Conservation (phyloP, 2,888 invertebrate genomes). For the Bellardia pandia region DNA sequence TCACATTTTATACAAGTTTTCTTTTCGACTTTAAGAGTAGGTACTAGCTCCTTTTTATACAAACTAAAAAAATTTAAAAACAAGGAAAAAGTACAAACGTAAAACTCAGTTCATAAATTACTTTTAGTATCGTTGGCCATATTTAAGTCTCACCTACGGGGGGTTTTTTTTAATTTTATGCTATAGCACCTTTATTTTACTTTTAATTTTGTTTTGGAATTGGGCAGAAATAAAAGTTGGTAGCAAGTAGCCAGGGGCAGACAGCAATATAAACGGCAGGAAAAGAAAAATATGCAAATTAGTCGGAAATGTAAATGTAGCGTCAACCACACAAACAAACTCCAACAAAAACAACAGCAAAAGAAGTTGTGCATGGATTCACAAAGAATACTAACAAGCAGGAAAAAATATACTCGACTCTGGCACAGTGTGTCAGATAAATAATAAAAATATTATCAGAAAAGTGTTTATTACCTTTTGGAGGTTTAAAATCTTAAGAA, state of each 20-base stretch:
- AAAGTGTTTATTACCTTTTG: too few species aligned
- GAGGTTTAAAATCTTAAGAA: too few species aligned
- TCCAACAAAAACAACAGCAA: constrained; percentile 42
- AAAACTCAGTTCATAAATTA: constrained; percentile 72
- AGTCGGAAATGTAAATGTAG: constrained; percentile 79
- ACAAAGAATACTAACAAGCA: constrained; percentile 64
- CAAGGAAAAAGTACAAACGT: constrained; percentile 27
- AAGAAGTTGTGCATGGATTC: constrained; percentile 26
- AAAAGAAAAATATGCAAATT: constrained; percentile 81
- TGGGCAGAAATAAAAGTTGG: constrained; percentile 43
- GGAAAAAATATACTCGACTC: constrained; percentile 45
- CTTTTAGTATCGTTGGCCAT: constrained; percentile 69
- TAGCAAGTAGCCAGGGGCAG: constrained; percentile 66
- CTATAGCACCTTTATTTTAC: constrained; percentile 67
- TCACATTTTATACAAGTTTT: constrained; percentile 46
- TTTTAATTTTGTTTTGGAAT: constrained; percentile 71
- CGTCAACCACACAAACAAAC: constrained; percentile 73
- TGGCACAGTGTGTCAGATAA: constrained; percentile 26
- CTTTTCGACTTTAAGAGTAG: constrained; percentile 1
- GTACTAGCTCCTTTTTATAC: constrained; percentile 4
- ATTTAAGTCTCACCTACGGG: constrained; percentile 68
- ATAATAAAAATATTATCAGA: too few species aligned
- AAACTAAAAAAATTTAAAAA: background rate
- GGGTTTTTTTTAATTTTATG: constrained; percentile 47
- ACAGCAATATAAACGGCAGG: constrained; percentile 51